Evolutionary conservation across 2,113 vertebrate genomes (phyloP).

Genomic region (Poeciliopsis prolifica): DNA sequence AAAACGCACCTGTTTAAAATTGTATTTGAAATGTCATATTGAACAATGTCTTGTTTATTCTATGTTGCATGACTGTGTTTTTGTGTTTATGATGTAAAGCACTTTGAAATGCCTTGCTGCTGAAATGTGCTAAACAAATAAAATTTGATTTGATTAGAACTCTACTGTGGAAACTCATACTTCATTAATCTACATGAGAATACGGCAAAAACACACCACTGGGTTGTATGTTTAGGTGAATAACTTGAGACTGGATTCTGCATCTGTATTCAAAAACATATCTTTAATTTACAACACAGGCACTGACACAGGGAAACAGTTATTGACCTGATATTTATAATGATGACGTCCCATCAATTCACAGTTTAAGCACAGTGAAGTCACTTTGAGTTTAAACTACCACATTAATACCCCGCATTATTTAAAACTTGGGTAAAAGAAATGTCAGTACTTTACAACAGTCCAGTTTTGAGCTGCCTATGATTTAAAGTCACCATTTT

Average conservation of each 20-base stretch:
- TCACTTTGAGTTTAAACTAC: not conserved
- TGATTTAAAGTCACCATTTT: not conserved
- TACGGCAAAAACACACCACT: not conserved
- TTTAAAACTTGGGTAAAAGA: slow-evolving; percentile 47
- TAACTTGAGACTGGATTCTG: not conserved
- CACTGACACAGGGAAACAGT: slow-evolving; percentile 7
- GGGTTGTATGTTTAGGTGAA: not conserved
- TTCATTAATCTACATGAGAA: not conserved
- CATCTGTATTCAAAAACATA: slow-evolving; percentile 5
- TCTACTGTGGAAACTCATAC: too few species aligned
- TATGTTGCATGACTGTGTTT: too few species aligned
- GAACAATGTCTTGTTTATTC: too few species aligned
- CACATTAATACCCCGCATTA: not conserved
- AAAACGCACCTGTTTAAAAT: too few species aligned
- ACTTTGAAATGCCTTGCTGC: too few species aligned
- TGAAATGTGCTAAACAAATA: too few species aligned
- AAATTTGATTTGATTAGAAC: too few species aligned
- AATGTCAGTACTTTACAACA: not conserved
- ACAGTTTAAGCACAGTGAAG: slow-evolving; percentile 11
- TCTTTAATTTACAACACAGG: slow-evolving; percentile 47
- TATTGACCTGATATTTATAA: slow-evolving; percentile 16
- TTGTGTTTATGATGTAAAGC: too few species aligned
- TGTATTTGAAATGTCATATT: too few species aligned
- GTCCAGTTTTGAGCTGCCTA: not conserved
- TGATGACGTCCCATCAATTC: slow-evolving; percentile 11